Conservation (phyloP, 2,888 invertebrate species). For the Campaea margaritaria region DNA sequence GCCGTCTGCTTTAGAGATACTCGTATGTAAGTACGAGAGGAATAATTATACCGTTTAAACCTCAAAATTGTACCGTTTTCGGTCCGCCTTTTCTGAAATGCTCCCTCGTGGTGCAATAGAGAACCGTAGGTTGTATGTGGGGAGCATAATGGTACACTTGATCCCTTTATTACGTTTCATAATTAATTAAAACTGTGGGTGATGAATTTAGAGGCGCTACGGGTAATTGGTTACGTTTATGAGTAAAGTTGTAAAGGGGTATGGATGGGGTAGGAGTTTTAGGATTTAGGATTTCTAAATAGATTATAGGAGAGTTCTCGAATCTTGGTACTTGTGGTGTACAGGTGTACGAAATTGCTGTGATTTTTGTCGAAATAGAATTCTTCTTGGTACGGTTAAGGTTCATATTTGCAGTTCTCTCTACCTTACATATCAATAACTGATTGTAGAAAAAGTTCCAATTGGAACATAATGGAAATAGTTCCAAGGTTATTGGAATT, state of each 20-base stretch:
- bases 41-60: no score
- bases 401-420: no score
- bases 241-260: slow-evolving; percentile 36
- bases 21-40: no score
- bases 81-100: slow-evolving; percentile 44
- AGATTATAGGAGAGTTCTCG: not conserved
- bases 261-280: slow-evolving; percentile 9
- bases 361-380: not conserved
- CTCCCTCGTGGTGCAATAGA: slow-evolving; percentile 62
- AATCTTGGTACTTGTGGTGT: not conserved
- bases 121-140: slow-evolving; percentile 15
- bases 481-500: no score
- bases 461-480: no score
- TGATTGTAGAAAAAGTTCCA: no score
- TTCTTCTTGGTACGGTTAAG: no score
- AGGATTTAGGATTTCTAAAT: slow-evolving; percentile 19
- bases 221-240: slow-evolving; percentile 43
- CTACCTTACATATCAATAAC: no score
- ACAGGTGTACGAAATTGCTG: not conserved
- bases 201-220: slow-evolving; percentile 44
- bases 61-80: slow-evolving; percentile 5
- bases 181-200: slow-evolving; percentile 61
- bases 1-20: no score
- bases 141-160: slow-evolving; percentile 63
- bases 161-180: slow-evolving; percentile 62